phyloP scores from a whole-genome alignment of 1,140 invertebrate genomes.

The Drosophila sulfurigaster region DNA sequence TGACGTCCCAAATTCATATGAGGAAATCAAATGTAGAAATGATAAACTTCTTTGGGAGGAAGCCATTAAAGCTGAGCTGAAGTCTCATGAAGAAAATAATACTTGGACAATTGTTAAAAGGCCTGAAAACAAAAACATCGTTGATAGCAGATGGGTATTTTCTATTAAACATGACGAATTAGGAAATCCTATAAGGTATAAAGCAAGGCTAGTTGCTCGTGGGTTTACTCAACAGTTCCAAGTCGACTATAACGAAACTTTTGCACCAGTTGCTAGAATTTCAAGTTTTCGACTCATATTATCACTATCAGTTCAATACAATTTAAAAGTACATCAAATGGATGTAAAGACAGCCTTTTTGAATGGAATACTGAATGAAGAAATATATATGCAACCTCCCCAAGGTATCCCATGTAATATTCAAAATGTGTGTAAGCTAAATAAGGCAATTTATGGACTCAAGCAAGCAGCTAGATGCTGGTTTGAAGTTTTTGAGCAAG shows the following conservation, averaged over 20 bases:
- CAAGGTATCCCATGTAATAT: slow-evolving; percentile 56
- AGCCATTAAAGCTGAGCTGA: slow-evolving; percentile 18
- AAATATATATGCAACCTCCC: slow-evolving; percentile 80
- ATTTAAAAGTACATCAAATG: slow-evolving; percentile 52
- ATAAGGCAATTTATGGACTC: too few species aligned
- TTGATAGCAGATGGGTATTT: slow-evolving; percentile 5
- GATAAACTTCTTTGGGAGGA: slow-evolving; percentile 13
- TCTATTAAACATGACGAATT: not conserved
- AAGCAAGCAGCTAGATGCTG: too few species aligned
- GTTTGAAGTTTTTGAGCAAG: slow-evolving; percentile 42
- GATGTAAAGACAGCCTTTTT: slow-evolving; percentile 84
- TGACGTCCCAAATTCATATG: slow-evolving; percentile 1
- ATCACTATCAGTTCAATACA: not conserved
- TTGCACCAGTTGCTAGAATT: not conserved
- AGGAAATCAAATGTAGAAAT: slow-evolving; percentile 10
- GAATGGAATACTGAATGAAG: slow-evolving; percentile 81
- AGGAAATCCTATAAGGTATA: not conserved
- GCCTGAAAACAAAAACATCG: not conserved
- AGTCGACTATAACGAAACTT: not conserved
- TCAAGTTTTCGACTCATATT: not conserved
- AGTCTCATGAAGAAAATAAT: slow-evolving; percentile 21
- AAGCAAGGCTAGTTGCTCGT: not conserved
- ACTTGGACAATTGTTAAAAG: not conserved
- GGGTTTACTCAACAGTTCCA: not conserved
- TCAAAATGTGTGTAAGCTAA: too few species aligned